Evolutionary conservation across 2,797 vertebrate species (phyloP), one percentile per base, ranked within the genome.

Genomic region (Alauda arvensis): DNA sequence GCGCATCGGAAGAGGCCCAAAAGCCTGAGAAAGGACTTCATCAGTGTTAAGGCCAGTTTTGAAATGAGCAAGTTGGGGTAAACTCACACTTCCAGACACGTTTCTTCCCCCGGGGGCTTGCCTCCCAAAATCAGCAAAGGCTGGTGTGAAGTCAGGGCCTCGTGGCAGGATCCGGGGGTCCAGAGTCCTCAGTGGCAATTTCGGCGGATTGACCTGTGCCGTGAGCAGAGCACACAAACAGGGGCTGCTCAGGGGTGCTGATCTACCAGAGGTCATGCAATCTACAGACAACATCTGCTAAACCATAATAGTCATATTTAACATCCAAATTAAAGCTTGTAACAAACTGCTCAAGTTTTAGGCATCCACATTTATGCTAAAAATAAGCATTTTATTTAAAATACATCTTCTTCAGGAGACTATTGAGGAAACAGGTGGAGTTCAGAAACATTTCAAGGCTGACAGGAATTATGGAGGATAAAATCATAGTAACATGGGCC

Each of bases 141-240:
- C 98, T 25, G 99, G 99, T 9, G 99, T 99, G 96, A 99, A 99
- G 93, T 99, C 99, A 1, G 99, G 98, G 88, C 99, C 98, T 89
- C 99, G 98, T 93, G 98, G 98, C 95, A 99, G 98, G 83, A 98
- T 97, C 87, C 99, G 97, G 87, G 99, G 96, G 87, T 99, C 99
- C 93, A 98, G 96, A 31, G 95, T 96, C 79, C 99, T 96, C 74
- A 98, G 93, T 1, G 98, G 97, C 95, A 98, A 61, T 95, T 99
- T 99, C 7, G 98, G 98, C 96, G 99, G 99, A 95, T 98, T 99
- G 68, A 99, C 98, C 99, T 99, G 97, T 23, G 59, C 3, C 9
- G 31, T 5, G 88, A 55, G 62, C 71, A 80, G 91, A 91, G 77
- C n/a, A 87, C 56, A 60, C 43, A 29, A 3, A 91, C 51, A 59